These are phyloP conservation scores for Tragelaphus buxtoni DNA, from an alignment of 2,113 vertebrate genomes.

Conservation along the genomic window DNA sequence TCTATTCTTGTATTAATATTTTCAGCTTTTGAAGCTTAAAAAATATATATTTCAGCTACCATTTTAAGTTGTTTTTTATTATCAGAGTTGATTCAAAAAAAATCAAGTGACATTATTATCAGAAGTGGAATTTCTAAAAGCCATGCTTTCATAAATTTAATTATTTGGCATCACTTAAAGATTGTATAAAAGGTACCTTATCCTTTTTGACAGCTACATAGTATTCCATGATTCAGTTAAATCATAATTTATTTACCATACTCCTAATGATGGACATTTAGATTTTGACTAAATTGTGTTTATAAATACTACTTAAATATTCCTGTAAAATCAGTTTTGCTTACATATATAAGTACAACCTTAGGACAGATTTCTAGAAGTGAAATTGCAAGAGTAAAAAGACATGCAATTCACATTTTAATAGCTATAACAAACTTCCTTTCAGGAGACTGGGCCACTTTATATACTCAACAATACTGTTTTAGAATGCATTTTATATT, in stretches of 20 bases:
- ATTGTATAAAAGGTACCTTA: no score
- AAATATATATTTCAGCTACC: neutral
- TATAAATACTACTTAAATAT: neutral
- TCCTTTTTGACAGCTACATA: no score
- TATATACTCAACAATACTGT: neutral
- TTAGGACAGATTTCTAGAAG: conserved; percentile 19
- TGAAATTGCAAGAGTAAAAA: neutral
- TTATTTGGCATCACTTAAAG: no score
- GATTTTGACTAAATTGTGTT: neutral
- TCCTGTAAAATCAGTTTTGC: neutral
- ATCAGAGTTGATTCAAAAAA: neutral
- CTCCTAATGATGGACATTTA: neutral
- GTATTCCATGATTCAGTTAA: no score
- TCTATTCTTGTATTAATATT: neutral
- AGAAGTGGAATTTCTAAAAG: no score
- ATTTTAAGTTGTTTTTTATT: conserved; percentile 9
- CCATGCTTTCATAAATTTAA: no score
- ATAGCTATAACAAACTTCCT: neutral
- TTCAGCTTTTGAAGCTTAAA: neutral
- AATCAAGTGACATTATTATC: neutral
- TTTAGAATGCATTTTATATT: neutral
- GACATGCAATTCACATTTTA: neutral
- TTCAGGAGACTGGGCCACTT: neutral
- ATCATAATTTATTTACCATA: neutral
- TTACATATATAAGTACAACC: neutral